Base-by-base conservation (phyloP, 2,797 vertebrate species). In the Danio tinwini region DNA sequence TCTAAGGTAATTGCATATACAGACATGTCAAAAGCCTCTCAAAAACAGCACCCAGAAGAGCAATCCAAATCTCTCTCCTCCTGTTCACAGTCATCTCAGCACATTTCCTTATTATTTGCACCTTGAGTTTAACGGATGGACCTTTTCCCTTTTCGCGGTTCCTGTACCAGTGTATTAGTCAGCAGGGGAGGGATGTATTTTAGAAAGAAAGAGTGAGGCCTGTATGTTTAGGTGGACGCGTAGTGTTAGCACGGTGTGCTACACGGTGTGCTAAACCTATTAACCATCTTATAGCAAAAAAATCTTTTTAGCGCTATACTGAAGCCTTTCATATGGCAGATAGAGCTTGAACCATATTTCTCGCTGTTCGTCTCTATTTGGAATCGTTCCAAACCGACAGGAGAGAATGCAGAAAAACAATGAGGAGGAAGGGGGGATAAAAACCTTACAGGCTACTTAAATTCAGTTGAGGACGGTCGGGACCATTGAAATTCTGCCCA, bases 401-500 rank as follows among this genome's bases (percentile, higher is more conserved):
- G 55, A 88, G 79, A 29, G 42, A n/a, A 53, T 65, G 75, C 42
- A 77, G 56, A 63, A 82, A 72, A 81, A 78, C 53, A 50, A 75
- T 19, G 39, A 21, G 49, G 6, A 70, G 45, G n/a, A 75, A 81
- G 77, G 58, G 63, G 70, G 50, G 37, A n/a, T 16, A 50, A 83
- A 63, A 84, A 81, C 70, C 86, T 72, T 82, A 67, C 50, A n/a
- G 63, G 50, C 86, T 90, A 82, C 88, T 91, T 91, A 87, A 82
- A 90, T 91, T 92, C 90, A 87, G 87, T 81, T 79, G 72, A 45
- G 80, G 61, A 80, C 78, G 13, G 86, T 85, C 80, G 78, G 84
- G 78, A 86, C 72, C 49, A 92, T 91, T 91, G 85, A 92, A 91
- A 93, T 92, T 85, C 90, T 84, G 80, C 76, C 87, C 84, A 68